Conservation (phyloP, 2,113 vertebrate genomes). For the Pycnonotus jocosus region DNA sequence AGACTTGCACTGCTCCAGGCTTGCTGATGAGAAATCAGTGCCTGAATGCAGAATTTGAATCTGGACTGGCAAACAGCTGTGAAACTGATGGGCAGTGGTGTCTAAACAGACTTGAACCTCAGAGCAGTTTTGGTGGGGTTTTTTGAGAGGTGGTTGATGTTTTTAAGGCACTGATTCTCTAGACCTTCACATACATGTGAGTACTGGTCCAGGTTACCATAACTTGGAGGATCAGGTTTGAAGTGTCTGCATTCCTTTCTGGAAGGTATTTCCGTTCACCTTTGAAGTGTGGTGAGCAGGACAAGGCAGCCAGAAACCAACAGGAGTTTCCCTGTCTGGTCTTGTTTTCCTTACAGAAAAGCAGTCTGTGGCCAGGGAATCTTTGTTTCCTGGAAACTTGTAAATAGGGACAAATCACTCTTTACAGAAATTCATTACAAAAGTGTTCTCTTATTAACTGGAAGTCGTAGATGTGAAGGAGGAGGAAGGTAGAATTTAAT, state of each 20-base stretch:
- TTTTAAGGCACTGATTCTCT: not conserved
- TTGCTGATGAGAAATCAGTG: not conserved
- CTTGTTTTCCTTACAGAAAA: not conserved
- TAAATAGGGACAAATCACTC: slow-evolving; percentile 60
- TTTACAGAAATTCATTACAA: not conserved
- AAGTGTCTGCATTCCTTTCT: not conserved
- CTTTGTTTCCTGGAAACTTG: slow-evolving; percentile 15
- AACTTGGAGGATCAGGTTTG: not conserved
- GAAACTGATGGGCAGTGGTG: not conserved
- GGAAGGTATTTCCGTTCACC: slow-evolving; percentile 62
- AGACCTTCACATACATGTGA: not conserved
- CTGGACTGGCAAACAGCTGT: not conserved
- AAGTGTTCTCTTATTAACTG: slow-evolving; percentile 64
- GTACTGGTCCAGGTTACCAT: not conserved
- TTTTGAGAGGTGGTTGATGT: not conserved
- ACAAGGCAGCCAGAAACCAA: not conserved
- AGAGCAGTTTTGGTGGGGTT: not conserved
- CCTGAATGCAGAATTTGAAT: not conserved
- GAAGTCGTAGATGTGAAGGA: slow-evolving; percentile 50
- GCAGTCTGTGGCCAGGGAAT: not conserved
- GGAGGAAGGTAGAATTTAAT: slow-evolving; percentile 18
- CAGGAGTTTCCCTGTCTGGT: not conserved
- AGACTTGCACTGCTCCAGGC: not conserved
- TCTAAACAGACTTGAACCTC: not conserved
- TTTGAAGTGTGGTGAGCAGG: slow-evolving; percentile 18